Percentiles rank a stretch among this genome's conserved stretches.
Evolutionary conservation across 2,888 invertebrate genomes (phyloP).

Genomic region (Girardia tigrina): DNA sequence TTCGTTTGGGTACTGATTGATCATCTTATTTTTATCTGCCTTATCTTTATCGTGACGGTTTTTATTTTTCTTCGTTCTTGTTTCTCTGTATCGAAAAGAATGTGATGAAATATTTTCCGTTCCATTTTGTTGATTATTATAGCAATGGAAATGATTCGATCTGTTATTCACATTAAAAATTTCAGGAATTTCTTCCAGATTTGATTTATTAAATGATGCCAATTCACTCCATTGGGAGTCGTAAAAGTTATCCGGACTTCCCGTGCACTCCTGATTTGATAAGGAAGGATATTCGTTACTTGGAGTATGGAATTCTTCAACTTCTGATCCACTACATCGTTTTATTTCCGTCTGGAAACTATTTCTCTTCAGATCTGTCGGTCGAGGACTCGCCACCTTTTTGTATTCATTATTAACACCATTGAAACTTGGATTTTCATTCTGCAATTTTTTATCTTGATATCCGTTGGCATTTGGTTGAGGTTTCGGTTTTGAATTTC

Average conservation of each 20-base stretch:
- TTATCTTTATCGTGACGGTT: too few relatives aligned
- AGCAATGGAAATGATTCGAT: too few relatives aligned
- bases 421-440: neutral
- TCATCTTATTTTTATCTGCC: too few relatives aligned
- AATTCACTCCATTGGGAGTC: neutral
- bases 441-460: neutral
- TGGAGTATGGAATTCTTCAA: conserved; percentile 14
- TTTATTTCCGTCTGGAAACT: neutral
- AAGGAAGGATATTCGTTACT: neutral
- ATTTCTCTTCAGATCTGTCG: neutral
- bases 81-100: too few relatives aligned
- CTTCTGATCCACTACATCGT: neutral
- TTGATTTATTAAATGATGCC: neutral
- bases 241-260: neutral
- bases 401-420: neutral
- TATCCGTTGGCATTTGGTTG: neutral
- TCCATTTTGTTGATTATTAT: too few relatives aligned
- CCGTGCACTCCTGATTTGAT: neutral
- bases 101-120: too few relatives aligned
- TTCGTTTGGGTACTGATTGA: too few relatives aligned
- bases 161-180: too few relatives aligned
- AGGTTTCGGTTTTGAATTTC: neutral
- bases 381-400: neutral
- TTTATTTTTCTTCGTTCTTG: too few relatives aligned
- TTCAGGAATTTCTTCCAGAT: neutral